Base-by-base conservation (phyloP, 2,797 vertebrate genomes). In the Ceyx erithaca region DNA sequence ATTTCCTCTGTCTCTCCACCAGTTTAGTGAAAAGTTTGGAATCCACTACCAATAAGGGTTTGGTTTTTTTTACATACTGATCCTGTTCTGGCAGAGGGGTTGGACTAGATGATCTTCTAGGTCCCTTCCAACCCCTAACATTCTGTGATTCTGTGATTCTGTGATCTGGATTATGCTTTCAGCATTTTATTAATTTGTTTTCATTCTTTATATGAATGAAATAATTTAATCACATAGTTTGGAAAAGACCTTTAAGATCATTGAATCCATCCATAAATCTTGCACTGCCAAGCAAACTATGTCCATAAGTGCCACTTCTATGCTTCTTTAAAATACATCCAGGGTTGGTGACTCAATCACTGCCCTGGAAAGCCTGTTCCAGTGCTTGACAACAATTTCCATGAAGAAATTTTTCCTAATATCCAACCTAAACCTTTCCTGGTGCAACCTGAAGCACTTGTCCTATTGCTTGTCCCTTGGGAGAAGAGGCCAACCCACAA, bases 21-120 rank as follows among this genome's bases (percentile, higher is more conserved):
- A n/a, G 63, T 86, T 92, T 61, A 49, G 22, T 61, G 63, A 94
- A 80, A 85, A 51, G 41, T 82, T 82, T 89, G 67, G 33, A 54
- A 46, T n/a, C 12, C 45, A 35, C 33, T 15, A 54, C 61, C 63
- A 30, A 18, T 20, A 2, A 22, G 23, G 18, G 4, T 9, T 18
- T 43, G 33, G 33, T 15, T 1, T 70, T 54, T 93, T 78, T 40
- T 12, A 46, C 6, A 9, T 68, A 17, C 3, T 67, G 7, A 14
- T 73, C 28, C 43, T 43, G 43, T 17, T 43, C 16, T 16, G 15
- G 15, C 15, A 15, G 18, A 17, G 43, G 43, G 43, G 35, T 43
- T 43, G 43, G 43, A 43, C 43, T 43, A 43, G 43, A 18, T 43
- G 35, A 37, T 37, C 35, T 37, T 37, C 35, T 35, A 35, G 35